phyloP scores from a whole-genome alignment of 2,113 vertebrate species.

The Mormoops blainvillei region DNA sequence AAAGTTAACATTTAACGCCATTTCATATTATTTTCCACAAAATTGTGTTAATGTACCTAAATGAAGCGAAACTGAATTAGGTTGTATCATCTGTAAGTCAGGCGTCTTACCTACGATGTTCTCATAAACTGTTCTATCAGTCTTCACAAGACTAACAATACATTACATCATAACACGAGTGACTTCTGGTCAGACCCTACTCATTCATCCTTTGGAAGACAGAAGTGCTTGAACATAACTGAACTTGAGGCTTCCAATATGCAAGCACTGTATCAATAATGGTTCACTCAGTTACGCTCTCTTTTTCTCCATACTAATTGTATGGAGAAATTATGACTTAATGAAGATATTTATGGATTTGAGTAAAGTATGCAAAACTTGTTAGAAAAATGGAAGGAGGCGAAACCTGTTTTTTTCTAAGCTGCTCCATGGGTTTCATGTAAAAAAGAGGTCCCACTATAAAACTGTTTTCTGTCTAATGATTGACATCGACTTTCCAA shows the following conservation, averaged over 20 bases:
- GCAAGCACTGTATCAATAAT: background rate
- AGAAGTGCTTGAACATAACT: background rate
- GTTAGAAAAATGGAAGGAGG: background rate
- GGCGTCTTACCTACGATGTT: background rate
- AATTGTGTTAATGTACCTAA: background rate
- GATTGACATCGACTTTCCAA: background rate
- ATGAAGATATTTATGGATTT: background rate
- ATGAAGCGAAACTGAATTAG: background rate
- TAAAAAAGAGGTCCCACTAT: background rate
- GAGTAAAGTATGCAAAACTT: background rate
- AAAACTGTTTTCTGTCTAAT: background rate
- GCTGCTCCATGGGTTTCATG: background rate
- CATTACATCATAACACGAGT: background rate
- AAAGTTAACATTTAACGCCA: constrained; percentile 38
- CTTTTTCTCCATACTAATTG: background rate
- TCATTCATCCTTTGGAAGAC: background rate
- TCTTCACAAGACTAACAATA: background rate
- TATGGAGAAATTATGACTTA: background rate
- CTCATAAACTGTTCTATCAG: background rate
- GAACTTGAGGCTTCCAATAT: background rate
- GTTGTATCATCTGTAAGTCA: background rate
- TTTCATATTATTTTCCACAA: background rate
- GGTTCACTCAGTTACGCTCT: background rate
- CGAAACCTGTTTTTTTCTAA: constrained; percentile 4
- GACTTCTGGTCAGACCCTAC: background rate